Conservation (phyloP, 1,140 invertebrate species). For the Diprion similis region DNA sequence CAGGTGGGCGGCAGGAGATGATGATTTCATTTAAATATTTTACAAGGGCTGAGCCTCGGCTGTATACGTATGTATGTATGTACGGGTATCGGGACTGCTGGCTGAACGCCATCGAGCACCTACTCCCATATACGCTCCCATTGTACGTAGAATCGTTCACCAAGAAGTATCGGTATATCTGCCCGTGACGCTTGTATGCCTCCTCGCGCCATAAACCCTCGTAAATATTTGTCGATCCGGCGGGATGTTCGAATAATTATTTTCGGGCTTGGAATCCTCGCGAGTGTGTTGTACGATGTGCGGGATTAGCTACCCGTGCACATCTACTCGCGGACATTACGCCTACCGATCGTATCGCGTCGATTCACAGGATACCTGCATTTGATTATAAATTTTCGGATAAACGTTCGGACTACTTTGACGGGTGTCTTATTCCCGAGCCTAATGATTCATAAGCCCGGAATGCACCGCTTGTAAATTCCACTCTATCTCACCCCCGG, state of each 20-base stretch:
- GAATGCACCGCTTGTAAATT: neutral
- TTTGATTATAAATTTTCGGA: neutral
- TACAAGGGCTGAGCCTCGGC: conserved; percentile 8
- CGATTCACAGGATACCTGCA: neutral
- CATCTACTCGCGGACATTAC: neutral
- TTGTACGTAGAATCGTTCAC: neutral
- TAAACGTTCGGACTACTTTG: neutral
- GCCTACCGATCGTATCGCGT: neutral
- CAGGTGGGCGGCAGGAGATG: conserved; percentile 12
- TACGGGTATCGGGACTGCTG: neutral
- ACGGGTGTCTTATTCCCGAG: neutral
- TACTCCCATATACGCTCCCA: conserved; percentile 2
- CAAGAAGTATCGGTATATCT: neutral
- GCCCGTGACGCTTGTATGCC: neutral
- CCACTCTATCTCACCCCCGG: neutral
- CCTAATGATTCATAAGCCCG: neutral
- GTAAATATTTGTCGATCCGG: neutral
- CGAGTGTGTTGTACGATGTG: neutral
- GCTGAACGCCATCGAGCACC: neutral
- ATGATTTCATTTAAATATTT: conserved; percentile 18
- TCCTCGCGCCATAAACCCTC: neutral
- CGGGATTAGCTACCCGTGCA: neutral
- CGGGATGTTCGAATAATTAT: neutral
- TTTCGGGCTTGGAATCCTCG: neutral
- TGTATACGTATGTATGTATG: too few species aligned